These are phyloP conservation scores for Dorcus parallelipipedus DNA, from an alignment of 2,888 invertebrate species.

Conservation along the genomic window DNA sequence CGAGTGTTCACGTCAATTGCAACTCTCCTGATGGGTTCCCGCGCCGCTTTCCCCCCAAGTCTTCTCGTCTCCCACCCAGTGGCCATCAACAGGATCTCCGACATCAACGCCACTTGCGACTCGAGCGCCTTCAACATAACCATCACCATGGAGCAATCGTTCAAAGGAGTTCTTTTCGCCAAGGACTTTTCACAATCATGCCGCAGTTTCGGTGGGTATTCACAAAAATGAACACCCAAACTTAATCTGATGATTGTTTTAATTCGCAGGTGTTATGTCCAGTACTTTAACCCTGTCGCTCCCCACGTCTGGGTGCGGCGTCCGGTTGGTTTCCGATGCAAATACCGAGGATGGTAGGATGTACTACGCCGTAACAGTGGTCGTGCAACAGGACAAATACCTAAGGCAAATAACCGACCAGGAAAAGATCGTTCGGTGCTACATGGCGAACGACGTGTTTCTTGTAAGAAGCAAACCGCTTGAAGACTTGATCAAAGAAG, in stretches of 20 bases:
- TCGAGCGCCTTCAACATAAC: slow-evolving; percentile 60
- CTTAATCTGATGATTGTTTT: neutral
- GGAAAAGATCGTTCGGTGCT: slow-evolving; percentile 61
- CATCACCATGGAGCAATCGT: slow-evolving; percentile 59
- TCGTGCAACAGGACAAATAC: slow-evolving; percentile 72
- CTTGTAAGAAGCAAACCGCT: slow-evolving; percentile 56
- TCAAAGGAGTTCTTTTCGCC: slow-evolving; percentile 71
- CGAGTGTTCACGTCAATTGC: neutral
- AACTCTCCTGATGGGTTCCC: neutral
- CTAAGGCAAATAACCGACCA: slow-evolving; percentile 72
- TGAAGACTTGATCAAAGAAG: slow-evolving; percentile 53
- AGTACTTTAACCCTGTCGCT: slow-evolving; percentile 36
- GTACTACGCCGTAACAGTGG: slow-evolving; percentile 64
- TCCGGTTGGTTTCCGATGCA: slow-evolving; percentile 55
- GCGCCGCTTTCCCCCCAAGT: slow-evolving; percentile 26
- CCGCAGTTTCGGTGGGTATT: slow-evolving; percentile 55
- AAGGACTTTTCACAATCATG: slow-evolving; percentile 75
- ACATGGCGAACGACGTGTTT: slow-evolving; percentile 55
- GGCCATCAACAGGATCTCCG: slow-evolving; percentile 55
- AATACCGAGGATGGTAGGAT: slow-evolving; percentile 52
- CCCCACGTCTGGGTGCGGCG: slow-evolving; percentile 67
- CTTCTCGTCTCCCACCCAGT: slow-evolving; percentile 35
- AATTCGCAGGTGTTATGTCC: slow-evolving; percentile 26
- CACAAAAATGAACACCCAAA: too few relatives aligned
- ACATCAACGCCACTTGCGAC: slow-evolving; percentile 62